Percentiles rank a stretch among this genome's conserved stretches.
phyloP scores from a whole-genome alignment of 2,888 invertebrate genomes.

The Autographa pulchrina region DNA sequence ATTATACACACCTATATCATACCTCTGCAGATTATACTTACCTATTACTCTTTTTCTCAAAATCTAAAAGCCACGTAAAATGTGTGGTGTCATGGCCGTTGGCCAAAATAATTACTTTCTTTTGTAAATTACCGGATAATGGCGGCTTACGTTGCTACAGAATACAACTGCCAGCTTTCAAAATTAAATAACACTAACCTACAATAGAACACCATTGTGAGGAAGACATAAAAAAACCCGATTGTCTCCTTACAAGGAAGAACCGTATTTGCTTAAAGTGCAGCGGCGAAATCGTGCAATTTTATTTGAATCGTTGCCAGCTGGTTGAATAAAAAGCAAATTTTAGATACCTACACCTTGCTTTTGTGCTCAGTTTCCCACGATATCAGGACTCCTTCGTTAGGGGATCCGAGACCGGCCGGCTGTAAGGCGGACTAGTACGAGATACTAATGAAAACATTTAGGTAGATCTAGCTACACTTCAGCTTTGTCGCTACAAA shows the following conservation, averaged over 20 bases:
- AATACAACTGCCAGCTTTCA: neutral
- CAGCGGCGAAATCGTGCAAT: constrained; percentile 68
- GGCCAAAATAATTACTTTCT: neutral
- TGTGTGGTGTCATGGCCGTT: neutral
- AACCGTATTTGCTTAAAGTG: constrained; percentile 69
- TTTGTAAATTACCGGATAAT: neutral
- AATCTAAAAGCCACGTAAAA: neutral
- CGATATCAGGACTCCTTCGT: constrained; percentile 64
- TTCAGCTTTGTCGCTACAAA: constrained; percentile 61
- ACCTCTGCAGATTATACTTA: no score
- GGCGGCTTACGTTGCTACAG: neutral
- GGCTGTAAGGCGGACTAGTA: constrained; percentile 55
- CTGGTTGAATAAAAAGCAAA: constrained; percentile 72
- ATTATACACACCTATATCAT: no score
- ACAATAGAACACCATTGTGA: neutral
- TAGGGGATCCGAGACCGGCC: constrained; percentile 40
- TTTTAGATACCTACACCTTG: constrained; percentile 78
- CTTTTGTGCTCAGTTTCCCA: constrained; percentile 71
- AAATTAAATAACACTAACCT: constrained; percentile 1
- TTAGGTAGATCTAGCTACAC: constrained; percentile 47
- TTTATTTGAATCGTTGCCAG: constrained; percentile 50
- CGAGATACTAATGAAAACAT: constrained; percentile 67
- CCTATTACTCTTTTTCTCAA: neutral
- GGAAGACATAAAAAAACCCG: neutral
- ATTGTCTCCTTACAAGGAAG: constrained; percentile 27